Evolutionary conservation across 1,140 invertebrate genomes (phyloP).

Genomic region (Cydia pomonella): DNA sequence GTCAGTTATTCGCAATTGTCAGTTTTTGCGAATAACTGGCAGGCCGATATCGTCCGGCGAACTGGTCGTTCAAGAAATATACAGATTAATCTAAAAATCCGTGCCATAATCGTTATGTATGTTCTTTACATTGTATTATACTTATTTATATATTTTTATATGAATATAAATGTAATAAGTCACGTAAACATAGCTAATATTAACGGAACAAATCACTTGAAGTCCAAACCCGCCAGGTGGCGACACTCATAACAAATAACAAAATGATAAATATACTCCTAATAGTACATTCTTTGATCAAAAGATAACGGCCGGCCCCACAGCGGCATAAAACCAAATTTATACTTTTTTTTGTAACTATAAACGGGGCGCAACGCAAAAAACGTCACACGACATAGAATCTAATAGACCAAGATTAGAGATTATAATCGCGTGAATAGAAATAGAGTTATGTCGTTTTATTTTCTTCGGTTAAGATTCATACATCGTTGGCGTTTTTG

Average conservation of each 20-base stretch:
- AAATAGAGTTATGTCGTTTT: background rate
- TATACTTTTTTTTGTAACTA: background rate
- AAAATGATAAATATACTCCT: slow-evolving; percentile 9
- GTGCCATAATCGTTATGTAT: too few species aligned
- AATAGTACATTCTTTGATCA: slow-evolving; percentile 3
- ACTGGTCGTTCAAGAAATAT: too few species aligned
- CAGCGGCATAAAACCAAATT: background rate
- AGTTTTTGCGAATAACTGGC: too few species aligned
- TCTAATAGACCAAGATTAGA: background rate
- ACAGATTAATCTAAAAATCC: too few species aligned
- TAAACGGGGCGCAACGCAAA: background rate
- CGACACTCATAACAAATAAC: slow-evolving; percentile 14
- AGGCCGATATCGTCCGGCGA: too few species aligned
- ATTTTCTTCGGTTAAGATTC: background rate
- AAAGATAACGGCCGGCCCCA: background rate
- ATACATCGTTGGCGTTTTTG: background rate
- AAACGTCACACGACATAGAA: background rate
- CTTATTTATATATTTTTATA: too few species aligned
- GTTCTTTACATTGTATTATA: too few species aligned
- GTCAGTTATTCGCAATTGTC: too few species aligned
- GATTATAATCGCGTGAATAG: background rate
- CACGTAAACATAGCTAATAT: too few species aligned
- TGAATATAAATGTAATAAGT: too few species aligned
- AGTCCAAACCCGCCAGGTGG: background rate
- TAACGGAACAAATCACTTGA: background rate